Base-by-base conservation (phyloP, 2,113 vertebrate genomes). In the Junco hyemalis region DNA sequence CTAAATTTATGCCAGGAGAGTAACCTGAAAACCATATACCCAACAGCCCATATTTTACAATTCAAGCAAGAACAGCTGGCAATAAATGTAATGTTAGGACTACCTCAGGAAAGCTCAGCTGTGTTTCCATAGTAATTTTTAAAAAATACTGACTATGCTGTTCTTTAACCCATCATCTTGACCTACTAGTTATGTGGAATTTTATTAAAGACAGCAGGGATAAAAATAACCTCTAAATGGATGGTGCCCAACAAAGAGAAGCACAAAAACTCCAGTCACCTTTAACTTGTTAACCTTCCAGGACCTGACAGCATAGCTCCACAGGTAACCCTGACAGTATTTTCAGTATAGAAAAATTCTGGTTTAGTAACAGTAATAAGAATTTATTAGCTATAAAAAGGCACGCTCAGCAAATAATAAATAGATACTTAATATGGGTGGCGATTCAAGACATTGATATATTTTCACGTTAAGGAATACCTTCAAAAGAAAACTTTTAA, bases 91-190 rank as follows among this genome's bases (percentile, higher is more conserved):
- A 44, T 1, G 5, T 28, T 54, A 89, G 40, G 51, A 63, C 16
- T 5, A 81, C 19, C 17, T 45, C 31, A 38, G 12, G 33, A 89
- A 84, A 86, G 38, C 29, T 83, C 86, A 91, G 50, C 21, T 71
- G 47, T 0, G 0, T 68, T 70, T 87, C 29, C 45, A 44, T 0
- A 84, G 28, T n/a, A 0, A 2, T 11, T 63, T 64, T 83, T 61
- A 4, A 29, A 38, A 72, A 89, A 74, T 14, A 73, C 1, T 26
- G 35, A 45, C 29, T 53, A 33, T 10, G 26, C 26, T 54, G 44
- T 33, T 76, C 40, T 69, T 70, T 64, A 71, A 47, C 48, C 45
- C 19, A 2, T 9, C 53, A 64, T 56, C 50, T 72, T 60, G 35
- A 64, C 11, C 14, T 36, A 29, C 10, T 20, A 29, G 6, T 66